These are phyloP conservation scores for Gallinago stenura DNA, from an alignment of 2,797 vertebrate genomes.

Conservation along the genomic window DNA sequence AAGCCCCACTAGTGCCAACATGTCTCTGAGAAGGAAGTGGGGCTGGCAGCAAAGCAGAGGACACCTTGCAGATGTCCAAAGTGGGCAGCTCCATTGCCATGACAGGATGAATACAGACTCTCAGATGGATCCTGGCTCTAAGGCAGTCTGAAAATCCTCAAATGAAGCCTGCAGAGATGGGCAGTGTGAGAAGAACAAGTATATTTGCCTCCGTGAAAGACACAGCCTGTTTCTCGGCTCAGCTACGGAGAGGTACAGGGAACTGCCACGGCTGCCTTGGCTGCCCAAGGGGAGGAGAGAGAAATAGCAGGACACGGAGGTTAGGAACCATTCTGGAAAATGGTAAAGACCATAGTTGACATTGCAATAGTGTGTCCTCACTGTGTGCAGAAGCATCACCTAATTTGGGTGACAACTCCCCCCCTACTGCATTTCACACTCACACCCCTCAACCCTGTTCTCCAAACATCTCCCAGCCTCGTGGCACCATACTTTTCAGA, in stretches of 20 bases:
- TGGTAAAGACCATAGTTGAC: background rate
- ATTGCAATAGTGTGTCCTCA: background rate
- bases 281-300: background rate
- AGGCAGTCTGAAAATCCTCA: background rate
- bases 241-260: background rate
- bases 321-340: background rate
- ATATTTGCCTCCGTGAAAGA: background rate
- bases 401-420: background rate
- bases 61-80: background rate
- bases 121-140: background rate
- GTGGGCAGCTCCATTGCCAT: background rate
- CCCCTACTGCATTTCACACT: background rate
- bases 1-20: background rate
- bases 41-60: background rate
- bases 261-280: background rate
- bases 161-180: background rate
- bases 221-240: background rate
- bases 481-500: background rate
- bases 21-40: background rate
- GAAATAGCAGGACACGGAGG: background rate
- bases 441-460: too few relatives aligned
- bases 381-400: background rate
- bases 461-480: background rate
- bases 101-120: background rate
- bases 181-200: background rate